These are phyloP conservation scores for Cremastobaeus sp. DNA, from an alignment of 2,888 invertebrate species.

Conservation along the genomic window DNA sequence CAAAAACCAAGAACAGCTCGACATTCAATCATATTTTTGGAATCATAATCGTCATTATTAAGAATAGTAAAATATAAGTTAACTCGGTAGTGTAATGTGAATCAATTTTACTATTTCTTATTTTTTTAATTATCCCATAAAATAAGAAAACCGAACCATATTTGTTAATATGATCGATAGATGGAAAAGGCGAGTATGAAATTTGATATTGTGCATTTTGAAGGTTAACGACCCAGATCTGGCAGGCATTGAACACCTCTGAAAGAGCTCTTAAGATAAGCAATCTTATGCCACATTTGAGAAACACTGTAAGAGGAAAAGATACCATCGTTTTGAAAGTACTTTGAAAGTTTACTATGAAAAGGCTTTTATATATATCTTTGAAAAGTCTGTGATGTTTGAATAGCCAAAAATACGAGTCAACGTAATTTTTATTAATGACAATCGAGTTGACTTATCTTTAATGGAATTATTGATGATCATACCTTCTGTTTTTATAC, in stretches of 20 bases:
- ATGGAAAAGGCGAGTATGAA: constrained; percentile 36
- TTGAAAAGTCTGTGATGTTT: constrained; percentile 39
- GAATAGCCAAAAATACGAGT: constrained; percentile 29
- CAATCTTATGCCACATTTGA: constrained; percentile 53
- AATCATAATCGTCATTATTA: too few relatives aligned
- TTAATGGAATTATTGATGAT: constrained; percentile 13
- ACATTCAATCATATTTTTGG: too few relatives aligned
- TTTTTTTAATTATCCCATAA: too few relatives aligned
- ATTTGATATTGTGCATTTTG: constrained; percentile 45
- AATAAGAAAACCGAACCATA: not conserved
- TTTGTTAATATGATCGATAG: constrained; percentile 7
- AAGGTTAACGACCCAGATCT: constrained; percentile 56
- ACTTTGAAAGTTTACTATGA: constrained; percentile 41
- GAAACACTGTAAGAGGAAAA: constrained; percentile 48
- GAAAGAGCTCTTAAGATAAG: constrained; percentile 55
- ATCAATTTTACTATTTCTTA: too few relatives aligned
- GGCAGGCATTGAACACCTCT: constrained; percentile 46
- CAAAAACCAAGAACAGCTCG: too few relatives aligned
- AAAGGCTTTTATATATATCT: constrained; percentile 52
- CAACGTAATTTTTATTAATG: constrained; percentile 36
- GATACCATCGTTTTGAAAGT: constrained; percentile 53
- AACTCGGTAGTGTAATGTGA: too few relatives aligned
- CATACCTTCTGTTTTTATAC: too few relatives aligned
- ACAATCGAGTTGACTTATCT: constrained; percentile 10
- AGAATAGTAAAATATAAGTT: too few relatives aligned